Evolutionary conservation across 2,797 vertebrate species (phyloP).

Genomic region (Fistularia tabacaria): DNA sequence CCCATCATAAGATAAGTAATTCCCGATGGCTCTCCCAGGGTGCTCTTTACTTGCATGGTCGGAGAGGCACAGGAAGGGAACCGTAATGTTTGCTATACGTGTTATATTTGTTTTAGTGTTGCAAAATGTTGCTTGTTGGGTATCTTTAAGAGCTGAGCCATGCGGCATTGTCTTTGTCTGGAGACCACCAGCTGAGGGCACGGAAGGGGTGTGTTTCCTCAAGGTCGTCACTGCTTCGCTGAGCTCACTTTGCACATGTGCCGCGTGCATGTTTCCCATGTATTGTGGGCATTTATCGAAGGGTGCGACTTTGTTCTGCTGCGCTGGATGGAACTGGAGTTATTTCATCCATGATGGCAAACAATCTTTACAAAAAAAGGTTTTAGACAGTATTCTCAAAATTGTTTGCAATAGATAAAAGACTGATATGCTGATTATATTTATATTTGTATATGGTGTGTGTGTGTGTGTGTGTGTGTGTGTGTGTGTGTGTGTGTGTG

Average conservation of each 20-base stretch:
- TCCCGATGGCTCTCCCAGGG: constrained; percentile 38
- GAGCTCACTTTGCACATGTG: constrained; percentile 31
- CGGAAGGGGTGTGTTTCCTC: constrained; percentile 49
- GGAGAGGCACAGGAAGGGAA: neutral
- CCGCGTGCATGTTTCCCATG: constrained; percentile 6
- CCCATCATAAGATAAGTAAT: constrained; percentile 22
- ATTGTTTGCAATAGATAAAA: no score
- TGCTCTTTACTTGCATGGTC: constrained; percentile 20
- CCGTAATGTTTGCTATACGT: constrained; percentile 1
- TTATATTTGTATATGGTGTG: no score
- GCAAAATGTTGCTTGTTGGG: constrained; percentile 55
- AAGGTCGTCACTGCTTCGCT: constrained; percentile 55
- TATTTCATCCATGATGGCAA: no score
- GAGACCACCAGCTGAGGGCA: constrained; percentile 35
- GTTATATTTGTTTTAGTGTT: constrained; percentile 6
- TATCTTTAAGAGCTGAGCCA: constrained; percentile 46
- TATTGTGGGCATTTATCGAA: constrained; percentile 10
- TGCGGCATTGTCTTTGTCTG: constrained; percentile 66
- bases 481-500: no score
- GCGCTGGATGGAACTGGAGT: no score
- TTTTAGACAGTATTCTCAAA: no score
- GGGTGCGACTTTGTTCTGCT: neutral
- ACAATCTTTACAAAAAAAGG: no score
- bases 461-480: no score
- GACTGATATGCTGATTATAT: no score